Evolutionary conservation across 1,140 invertebrate species (phyloP), one percentile per base, ranked within the genome.

Genomic region (Drosophila eugracilis): DNA sequence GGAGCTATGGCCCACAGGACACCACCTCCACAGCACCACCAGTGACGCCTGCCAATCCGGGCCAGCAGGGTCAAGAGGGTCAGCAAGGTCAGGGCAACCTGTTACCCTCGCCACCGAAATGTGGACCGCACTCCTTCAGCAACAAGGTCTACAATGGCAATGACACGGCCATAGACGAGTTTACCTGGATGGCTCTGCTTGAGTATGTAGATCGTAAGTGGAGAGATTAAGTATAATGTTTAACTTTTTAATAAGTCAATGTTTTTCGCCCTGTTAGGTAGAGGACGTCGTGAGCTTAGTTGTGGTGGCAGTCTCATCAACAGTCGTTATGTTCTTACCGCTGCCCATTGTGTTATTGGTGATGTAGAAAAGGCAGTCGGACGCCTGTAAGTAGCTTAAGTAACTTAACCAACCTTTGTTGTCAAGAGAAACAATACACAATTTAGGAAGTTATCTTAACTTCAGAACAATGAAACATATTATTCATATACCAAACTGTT

Each of bases 321-420:
- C 19, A 91, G 91, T 34, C 91, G 92, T 42, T 94, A 94, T 69
- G 91, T 94, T 2, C 63, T 94, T 19, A 98, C 97, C 0, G 97
- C 97, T 0, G 96, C 96, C 0, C 97, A 98, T 90, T 98, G 97
- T 77, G 92, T 98, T 4, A 94, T 94, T 65, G 94, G 94, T 14
- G 92, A 41, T n/a, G 78, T 91, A 7, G 70, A 78, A 37, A 63
- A 14, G 5, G 39, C 60, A 62, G 72, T 90, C 17, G 90, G 90
- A 5, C 45, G 42, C 9, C 72, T 91, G 90, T 91, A 73, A 84
- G 88, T 89, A 52, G 0, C 5, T 34, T n/a, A n/a, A 3, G n/a
- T 14, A 36, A 4, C 14, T 6, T 36, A n/a, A 32, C n/a, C n/a
- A n/a, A n/a, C n/a, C n/a, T n/a, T n/a, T n/a, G n/a, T n/a, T n/a